Evolutionary conservation across 2,113 vertebrate species (phyloP), one percentile per base, ranked within the genome.

Genomic region (Rattus rattus): DNA sequence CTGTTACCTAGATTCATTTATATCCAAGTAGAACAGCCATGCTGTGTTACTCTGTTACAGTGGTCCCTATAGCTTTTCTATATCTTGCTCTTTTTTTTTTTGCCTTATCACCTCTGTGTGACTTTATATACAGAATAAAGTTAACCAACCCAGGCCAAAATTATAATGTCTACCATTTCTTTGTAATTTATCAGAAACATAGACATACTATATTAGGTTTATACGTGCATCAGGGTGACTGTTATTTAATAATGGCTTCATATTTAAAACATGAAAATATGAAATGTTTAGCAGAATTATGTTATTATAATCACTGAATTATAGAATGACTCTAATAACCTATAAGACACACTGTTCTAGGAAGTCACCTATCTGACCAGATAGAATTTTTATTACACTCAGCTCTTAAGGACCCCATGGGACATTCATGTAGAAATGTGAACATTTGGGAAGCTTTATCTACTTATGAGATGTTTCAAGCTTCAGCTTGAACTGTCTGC

Each of bases 11-110:
- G 8, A 33, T 52, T 75, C 14, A 12, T 1, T 22, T 8, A 4
- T 14, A 1, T 47, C n/a, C 61, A 16, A 3, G 24, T 22, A 14
- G 13, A 49, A 54, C 43, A 20, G 11, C 8, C 0, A 2, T 11
- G 7, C 33, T 30, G 16, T 20, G 3, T 22, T 63, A 14, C 28
- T 3, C 11, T 67, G 26, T 47, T 12, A 0, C 4, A 5, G 6
- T 67, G 22, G 14, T 28, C 54, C 59, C 4, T 49, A 3, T 0
- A 28, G 49, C 24, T 3, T 24, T 52, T 4, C 19, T 8, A 7
- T 49, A 10, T 30, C 33, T 61, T 63, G 1, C 7, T 26, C 20
- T 4, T 16, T 20, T 61, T 61, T 67, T 6, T 92, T 47, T 47
- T 6, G 1, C 39, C 30, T 43, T 12, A 13, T 61, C 39, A 85